Evolutionary conservation across 2,797 vertebrate genomes (phyloP).

Genomic region (Danio albolineatus): DNA sequence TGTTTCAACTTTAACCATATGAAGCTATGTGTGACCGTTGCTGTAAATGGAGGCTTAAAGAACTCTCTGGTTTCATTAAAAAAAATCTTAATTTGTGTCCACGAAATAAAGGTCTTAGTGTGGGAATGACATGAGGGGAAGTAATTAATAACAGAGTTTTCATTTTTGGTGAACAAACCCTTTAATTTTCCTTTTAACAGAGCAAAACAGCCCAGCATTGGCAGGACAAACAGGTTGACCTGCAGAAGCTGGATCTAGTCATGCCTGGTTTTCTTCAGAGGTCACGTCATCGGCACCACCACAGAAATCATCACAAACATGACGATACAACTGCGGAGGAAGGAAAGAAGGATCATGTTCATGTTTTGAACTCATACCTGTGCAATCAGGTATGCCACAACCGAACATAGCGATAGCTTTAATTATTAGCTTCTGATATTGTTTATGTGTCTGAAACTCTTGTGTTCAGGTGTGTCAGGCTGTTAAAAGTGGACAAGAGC

Average conservation of each 20-base stretch:
- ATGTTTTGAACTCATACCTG: slow-evolving; percentile 30
- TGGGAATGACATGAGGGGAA: too few species aligned
- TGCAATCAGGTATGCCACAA: slow-evolving; percentile 41
- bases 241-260: slow-evolving; percentile 41
- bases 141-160: too few species aligned
- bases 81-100: too few species aligned
- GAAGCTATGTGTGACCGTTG: too few species aligned
- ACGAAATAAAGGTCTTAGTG: too few species aligned
- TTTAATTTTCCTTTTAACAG: slow-evolving; percentile 20
- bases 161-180: too few species aligned
- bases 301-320: neutral
- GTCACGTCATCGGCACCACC: neutral
- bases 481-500: slow-evolving; percentile 44
- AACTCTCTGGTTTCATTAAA: too few species aligned
- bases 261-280: slow-evolving; percentile 36
- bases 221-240: slow-evolving; percentile 31
- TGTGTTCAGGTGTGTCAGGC: slow-evolving; percentile 50
- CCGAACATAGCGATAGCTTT: neutral
- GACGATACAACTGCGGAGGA: slow-evolving; percentile 4
- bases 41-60: too few species aligned
- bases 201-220: slow-evolving; percentile 35
- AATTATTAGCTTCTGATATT: neutral
- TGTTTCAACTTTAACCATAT: too few species aligned
- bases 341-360: slow-evolving; percentile 13
- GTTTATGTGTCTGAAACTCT: slow-evolving; percentile 16